phyloP scores from a whole-genome alignment of 2,888 invertebrate genomes.

The Melieria crassipennis region DNA sequence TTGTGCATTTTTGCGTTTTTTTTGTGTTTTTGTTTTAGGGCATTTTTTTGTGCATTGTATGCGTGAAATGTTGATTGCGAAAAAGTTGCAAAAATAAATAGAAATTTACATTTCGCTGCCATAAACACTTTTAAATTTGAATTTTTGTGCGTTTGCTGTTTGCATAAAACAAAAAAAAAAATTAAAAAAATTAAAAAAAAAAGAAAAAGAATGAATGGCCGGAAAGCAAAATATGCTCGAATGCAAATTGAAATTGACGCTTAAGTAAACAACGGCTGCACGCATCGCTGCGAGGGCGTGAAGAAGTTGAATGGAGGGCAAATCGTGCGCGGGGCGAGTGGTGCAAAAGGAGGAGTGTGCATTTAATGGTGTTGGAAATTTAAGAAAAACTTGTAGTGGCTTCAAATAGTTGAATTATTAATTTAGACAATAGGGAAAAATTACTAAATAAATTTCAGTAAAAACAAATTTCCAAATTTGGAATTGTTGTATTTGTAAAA shows the following conservation, averaged over 20 bases:
- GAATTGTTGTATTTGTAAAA: no score
- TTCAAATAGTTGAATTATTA: no score
- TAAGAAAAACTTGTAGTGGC: not conserved
- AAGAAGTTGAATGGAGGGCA: not conserved
- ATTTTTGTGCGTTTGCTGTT: slow-evolving; percentile 37
- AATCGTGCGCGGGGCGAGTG: not conserved
- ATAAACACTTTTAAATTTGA: slow-evolving; percentile 62
- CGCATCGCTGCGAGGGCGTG: not conserved
- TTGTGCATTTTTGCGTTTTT: no score
- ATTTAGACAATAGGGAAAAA: no score
- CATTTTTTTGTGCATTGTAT: not conserved
- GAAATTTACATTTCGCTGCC: slow-evolving; percentile 61
- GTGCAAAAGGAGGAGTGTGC: not conserved
- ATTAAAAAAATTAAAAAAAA: slow-evolving; percentile 9
- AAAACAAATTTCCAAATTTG: no score
- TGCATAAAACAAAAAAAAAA: slow-evolving; percentile 25
- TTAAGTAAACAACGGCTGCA: slow-evolving; percentile 49
- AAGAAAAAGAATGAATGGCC: slow-evolving; percentile 10
- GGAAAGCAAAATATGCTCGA: slow-evolving; percentile 44
- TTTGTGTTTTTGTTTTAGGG: no score
- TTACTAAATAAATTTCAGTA: no score
- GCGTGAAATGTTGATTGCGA: slow-evolving; percentile 35
- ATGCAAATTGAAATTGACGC: slow-evolving; percentile 61
- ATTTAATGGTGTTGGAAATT: not conserved
- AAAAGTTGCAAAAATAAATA: slow-evolving; percentile 46